Base-by-base conservation (phyloP, 1,140 invertebrate genomes). In the Drosophila takahashii region DNA sequence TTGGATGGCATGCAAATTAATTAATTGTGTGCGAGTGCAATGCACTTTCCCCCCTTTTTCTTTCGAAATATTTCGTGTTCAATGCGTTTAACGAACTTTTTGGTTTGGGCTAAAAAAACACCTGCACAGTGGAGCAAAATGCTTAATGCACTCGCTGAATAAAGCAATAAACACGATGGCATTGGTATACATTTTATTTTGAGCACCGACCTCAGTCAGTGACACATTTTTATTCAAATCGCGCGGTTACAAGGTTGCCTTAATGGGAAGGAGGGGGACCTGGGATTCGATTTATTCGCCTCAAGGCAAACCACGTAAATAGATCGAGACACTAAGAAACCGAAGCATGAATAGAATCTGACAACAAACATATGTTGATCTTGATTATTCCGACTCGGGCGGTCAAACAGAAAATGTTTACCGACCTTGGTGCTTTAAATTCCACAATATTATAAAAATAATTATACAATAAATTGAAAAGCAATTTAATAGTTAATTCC, bases 61-160 rank as follows among this genome's bases (percentile, higher is more conserved):
- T 50, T 60, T 75, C 54, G 50, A 58, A 57, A 45, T 56, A 47
- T n/a, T 15, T 15, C 8, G 42, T 70, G 77, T 65, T 72, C 79
- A 79, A 79, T 83, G 79, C 84, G 80, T 84, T 80, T 70, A 89
- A 90, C 80, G 85, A 89, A 73, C 85, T 90, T 84, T 84, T 27
- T 50, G 32, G 39, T n/a, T 53, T 9, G 29, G 45, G 51, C 34
- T 16, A 6, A 32, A 22, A 44, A 13, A 51, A 50, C n/a, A 70
- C 42, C 62, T 62, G 78, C 42, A 74, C 53, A 67, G 48, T 66
- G 70, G 44, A 39, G 37, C 53, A 48, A 77, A 77, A 42, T 48
- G 29, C 10, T 45, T 11, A 10, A 37, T 52, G 34, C n/a, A 50
- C 36, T 39, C 34, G 32, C n/a, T 26, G 2, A n/a, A 16, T 7